Conservation (phyloP, 2,113 vertebrate species). For the Vidua chalybeata region DNA sequence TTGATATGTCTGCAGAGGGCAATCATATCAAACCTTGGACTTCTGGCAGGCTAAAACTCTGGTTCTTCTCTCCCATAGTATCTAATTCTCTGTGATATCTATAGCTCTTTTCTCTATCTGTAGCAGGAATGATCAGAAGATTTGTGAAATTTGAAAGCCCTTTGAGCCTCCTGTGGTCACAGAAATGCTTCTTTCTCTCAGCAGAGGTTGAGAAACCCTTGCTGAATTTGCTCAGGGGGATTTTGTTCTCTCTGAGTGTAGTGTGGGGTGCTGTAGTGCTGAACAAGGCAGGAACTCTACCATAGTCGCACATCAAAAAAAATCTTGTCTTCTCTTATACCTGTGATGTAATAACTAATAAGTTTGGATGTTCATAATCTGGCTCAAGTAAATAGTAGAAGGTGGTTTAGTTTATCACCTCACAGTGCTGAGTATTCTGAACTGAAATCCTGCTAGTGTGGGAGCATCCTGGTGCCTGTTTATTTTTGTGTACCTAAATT, state of each 20-base stretch:
- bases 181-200: neutral
- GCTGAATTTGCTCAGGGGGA: neutral
- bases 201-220: neutral
- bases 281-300: fast-evolving
- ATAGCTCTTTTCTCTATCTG: neutral
- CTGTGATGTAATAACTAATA: fast-evolving
- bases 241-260: neutral
- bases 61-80: neutral
- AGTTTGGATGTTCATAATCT: neutral
- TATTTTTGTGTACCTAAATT: neutral
- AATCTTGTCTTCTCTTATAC: neutral
- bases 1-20: neutral
- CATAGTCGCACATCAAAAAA: neutral
- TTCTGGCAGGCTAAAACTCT: neutral
- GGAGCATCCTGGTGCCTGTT: neutral
- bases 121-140: neutral
- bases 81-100: neutral
- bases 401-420: neutral
- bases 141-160: neutral
- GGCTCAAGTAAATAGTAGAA: neutral
- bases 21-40: neutral
- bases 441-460: neutral
- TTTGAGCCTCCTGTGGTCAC: neutral
- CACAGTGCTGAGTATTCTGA: neutral
- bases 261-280: neutral